phyloP scores from a whole-genome alignment of 2,113 vertebrate species.

The Plectropomus leopardus region DNA sequence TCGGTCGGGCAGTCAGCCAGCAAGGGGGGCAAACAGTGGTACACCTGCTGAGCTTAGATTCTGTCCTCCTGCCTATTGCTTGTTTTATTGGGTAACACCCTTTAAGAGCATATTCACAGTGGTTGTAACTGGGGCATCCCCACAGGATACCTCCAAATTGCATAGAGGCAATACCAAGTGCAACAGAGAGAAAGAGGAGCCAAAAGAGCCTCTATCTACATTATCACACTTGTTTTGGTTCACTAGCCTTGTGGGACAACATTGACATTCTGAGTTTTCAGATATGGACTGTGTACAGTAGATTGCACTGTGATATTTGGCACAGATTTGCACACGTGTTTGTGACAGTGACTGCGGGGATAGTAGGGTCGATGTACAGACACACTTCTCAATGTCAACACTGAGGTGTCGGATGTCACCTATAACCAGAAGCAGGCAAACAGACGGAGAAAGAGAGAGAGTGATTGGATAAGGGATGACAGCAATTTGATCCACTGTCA shows the following conservation, averaged over 20 bases:
- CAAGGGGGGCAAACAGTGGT: conserved; percentile 11
- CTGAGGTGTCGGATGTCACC: conserved; percentile 55
- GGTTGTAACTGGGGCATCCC: conserved; percentile 72
- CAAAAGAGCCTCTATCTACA: conserved; percentile 54
- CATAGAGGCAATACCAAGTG: conserved; percentile 55
- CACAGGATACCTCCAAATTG: conserved; percentile 68
- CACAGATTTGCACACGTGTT: conserved; percentile 40
- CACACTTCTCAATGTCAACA: conserved; percentile 68
- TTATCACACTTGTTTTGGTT: conserved; percentile 16
- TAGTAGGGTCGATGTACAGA: conserved; percentile 50
- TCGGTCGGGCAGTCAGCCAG: conserved; percentile 22
- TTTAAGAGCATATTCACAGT: conserved; percentile 21
- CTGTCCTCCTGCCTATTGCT: conserved; percentile 16
- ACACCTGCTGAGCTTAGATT: conserved; percentile 33
- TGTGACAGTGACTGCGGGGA: conserved; percentile 57
- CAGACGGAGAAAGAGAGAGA: conserved; percentile 7
- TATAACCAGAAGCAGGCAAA: conserved; percentile 43
- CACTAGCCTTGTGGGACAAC: conserved; percentile 15
- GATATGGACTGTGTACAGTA: conserved; percentile 4
- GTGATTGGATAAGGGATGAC: conserved; percentile 56
- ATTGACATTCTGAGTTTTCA: conserved; percentile 19
- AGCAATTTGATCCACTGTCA: conserved; percentile 46
- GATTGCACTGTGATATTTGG: conserved; percentile 32
- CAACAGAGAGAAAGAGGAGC: conserved; percentile 36
- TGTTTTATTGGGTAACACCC: conserved; percentile 46